A percentile compares a stretch with the other conserved stretches of the same genome.
These are phyloP conservation scores for Microtus richardsoni DNA, from an alignment of 2,113 vertebrate genomes.

Conservation along the genomic window DNA sequence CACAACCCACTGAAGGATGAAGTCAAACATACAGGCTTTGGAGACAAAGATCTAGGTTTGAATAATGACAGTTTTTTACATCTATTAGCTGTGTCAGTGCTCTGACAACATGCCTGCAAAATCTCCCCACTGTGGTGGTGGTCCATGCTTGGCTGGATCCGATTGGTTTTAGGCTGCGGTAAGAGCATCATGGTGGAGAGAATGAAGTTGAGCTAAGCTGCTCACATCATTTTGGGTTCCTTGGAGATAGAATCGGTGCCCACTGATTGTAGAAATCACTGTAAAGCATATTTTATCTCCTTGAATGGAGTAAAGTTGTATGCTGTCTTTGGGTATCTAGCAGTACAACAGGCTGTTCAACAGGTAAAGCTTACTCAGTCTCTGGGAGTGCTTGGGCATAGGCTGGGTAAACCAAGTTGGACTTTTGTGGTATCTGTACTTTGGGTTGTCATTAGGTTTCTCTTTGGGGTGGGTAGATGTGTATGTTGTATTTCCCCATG, in stretches of 20 bases:
- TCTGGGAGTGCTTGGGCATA: neutral
- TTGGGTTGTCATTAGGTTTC: neutral
- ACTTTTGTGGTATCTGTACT: neutral
- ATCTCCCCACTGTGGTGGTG: neutral
- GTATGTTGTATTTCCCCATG: neutral
- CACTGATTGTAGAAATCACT: neutral
- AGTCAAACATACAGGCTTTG: neutral
- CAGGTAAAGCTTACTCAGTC: neutral
- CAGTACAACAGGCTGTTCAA: neutral
- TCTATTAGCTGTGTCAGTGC: neutral
- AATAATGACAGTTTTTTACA: neutral
- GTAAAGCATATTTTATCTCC: neutral
- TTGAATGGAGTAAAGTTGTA: constrained; percentile 21
- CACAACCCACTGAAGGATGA: too few species aligned
- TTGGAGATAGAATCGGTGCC: neutral
- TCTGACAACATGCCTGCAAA: neutral
- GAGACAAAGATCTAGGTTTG: neutral
- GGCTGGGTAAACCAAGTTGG: neutral
- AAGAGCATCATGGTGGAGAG: neutral
- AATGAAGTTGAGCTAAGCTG: neutral
- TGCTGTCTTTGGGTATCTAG: neutral
- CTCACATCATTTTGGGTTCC: neutral
- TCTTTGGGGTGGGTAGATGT: neutral
- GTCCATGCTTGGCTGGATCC: neutral
- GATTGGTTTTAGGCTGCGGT: neutral